phyloP scores from a whole-genome alignment of 2,888 invertebrate genomes.

The Drosophila fulvimacula region DNA sequence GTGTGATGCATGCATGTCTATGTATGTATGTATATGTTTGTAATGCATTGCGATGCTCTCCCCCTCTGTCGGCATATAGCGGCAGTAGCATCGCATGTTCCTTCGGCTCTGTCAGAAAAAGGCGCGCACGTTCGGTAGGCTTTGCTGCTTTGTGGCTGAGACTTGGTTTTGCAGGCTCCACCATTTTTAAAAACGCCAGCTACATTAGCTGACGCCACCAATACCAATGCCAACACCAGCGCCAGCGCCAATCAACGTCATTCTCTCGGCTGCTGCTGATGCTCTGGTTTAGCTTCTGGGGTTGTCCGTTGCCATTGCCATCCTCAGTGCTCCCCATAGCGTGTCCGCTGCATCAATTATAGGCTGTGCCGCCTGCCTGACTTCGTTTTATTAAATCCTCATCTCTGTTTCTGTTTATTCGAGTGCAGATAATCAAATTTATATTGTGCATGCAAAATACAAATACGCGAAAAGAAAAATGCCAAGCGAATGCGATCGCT shows the following conservation, averaged over 20 bases:
- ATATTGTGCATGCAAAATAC: slow-evolving; percentile 69
- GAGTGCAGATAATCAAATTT: slow-evolving; percentile 74
- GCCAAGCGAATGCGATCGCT: slow-evolving; percentile 48
- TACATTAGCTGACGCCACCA: slow-evolving; percentile 68
- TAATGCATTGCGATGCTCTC: slow-evolving; percentile 20
- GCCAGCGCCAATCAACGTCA: slow-evolving; percentile 68
- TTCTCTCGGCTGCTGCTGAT: slow-evolving; percentile 57
- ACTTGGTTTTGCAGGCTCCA: slow-evolving; percentile 62
- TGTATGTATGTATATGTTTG: slow-evolving; percentile 7
- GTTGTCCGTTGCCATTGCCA: slow-evolving; percentile 31
- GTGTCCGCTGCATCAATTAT: slow-evolving; percentile 52
- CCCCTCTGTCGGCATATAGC: slow-evolving; percentile 26
- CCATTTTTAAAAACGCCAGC: slow-evolving; percentile 69
- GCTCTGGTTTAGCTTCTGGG: slow-evolving; percentile 39
- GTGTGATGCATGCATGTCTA: slow-evolving; percentile 10
- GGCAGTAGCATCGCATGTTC: slow-evolving; percentile 28
- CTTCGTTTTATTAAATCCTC: slow-evolving; percentile 44
- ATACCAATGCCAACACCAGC: slow-evolving; percentile 64
- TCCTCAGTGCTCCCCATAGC: slow-evolving; percentile 55
- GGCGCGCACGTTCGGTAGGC: slow-evolving; percentile 63
- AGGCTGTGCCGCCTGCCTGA: slow-evolving; percentile 37
- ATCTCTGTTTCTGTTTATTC: slow-evolving; percentile 59
- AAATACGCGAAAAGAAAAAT: slow-evolving; percentile 53
- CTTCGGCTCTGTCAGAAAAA: slow-evolving; percentile 55
- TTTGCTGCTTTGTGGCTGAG: slow-evolving; percentile 15